phyloP scores from a whole-genome alignment of 2,113 vertebrate species.

The Solea senegalensis region DNA sequence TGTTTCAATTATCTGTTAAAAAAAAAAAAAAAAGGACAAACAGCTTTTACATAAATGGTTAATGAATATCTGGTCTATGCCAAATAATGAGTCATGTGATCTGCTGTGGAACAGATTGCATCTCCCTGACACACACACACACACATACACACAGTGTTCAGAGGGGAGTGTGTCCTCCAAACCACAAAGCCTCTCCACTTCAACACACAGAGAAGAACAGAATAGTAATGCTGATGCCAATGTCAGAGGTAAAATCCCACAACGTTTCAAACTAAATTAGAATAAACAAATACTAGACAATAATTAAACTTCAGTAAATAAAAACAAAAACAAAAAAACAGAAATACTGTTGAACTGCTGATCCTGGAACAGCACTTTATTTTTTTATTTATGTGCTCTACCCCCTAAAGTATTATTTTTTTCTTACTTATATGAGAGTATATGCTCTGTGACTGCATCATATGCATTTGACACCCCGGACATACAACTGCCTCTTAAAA shows the following conservation, averaged over 20 bases:
- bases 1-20: constrained; percentile 18
- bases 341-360: too few species aligned
- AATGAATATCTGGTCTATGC: constrained; percentile 13
- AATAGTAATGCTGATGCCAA: background rate
- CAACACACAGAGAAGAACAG: constrained; percentile 18
- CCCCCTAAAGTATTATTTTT: too few species aligned
- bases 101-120: constrained; percentile 52
- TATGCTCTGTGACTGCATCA: too few species aligned
- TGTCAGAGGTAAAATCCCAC: background rate
- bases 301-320: background rate
- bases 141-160: constrained; percentile 36
- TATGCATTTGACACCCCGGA: too few species aligned
- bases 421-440: too few species aligned
- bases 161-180: constrained; percentile 45
- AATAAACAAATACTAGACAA: background rate
- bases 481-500: too few species aligned
- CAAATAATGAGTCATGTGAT: constrained; percentile 47
- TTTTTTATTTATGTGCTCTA: too few species aligned
- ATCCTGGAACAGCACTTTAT: too few species aligned
- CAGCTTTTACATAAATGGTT: constrained; percentile 18
- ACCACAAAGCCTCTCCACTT: constrained; percentile 31
- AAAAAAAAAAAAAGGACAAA: background rate
- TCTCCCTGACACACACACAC: constrained; percentile 21
- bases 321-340: too few species aligned
- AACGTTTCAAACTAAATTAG: background rate